A percentile compares a stretch with the other conserved stretches of the same genome.
phyloP scores from a whole-genome alignment of 2,888 invertebrate genomes.

The Anthoptus insignis region DNA sequence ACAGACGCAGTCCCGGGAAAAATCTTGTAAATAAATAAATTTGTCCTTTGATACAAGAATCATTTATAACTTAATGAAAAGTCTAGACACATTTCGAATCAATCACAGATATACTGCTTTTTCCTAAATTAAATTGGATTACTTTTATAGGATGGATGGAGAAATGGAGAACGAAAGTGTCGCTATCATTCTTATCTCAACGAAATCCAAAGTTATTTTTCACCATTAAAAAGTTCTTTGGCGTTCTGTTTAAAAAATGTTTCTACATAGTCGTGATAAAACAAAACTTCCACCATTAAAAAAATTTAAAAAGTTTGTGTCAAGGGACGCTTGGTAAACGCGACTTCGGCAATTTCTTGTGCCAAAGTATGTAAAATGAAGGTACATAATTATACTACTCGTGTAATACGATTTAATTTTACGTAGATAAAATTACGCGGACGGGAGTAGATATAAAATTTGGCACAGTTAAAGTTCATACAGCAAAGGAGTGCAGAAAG shows the following conservation, averaged over 20 bases:
- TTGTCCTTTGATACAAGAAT: too few species aligned
- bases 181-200: neutral
- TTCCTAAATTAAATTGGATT: too few species aligned
- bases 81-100: neutral
- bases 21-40: too few species aligned
- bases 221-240: neutral
- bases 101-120: neutral
- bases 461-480: too few species aligned
- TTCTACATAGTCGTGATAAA: neutral
- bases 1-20: too few species aligned
- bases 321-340: neutral
- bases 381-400: too few species aligned
- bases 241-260: neutral
- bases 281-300: conserved; percentile 4
- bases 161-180: neutral
- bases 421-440: too few species aligned
- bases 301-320: conserved; percentile 3
- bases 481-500: too few species aligned
- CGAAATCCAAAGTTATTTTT: neutral
- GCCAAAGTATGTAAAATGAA: neutral
- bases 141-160: neutral
- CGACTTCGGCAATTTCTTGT: neutral
- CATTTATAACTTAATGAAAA: too few species aligned
- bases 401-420: too few species aligned
- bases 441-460: too few species aligned